Percentiles rank a stretch among this genome's conserved stretches.
Conservation (phyloP, 2,888 invertebrate species). For the Tiliacea citrago region DNA sequence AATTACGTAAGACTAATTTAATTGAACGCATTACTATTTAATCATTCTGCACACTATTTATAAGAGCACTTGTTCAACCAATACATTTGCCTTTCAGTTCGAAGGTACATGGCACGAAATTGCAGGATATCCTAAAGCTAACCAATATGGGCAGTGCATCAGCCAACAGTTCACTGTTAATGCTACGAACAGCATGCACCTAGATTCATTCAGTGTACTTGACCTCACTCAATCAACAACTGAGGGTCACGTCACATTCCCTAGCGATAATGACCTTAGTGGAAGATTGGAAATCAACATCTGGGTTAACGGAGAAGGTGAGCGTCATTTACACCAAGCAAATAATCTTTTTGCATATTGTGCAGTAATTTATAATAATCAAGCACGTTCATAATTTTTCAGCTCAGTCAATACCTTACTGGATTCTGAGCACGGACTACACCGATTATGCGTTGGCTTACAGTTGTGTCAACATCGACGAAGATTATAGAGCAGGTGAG, state of each 20-base stretch:
- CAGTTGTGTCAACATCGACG: constrained; percentile 87
- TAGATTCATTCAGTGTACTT: constrained; percentile 72
- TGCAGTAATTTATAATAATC: background rate
- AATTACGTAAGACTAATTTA: constrained; percentile 64
- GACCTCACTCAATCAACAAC: constrained; percentile 66
- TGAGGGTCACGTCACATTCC: constrained; percentile 66
- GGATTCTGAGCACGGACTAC: constrained; percentile 90
- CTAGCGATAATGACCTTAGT: constrained; percentile 67
- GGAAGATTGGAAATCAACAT: constrained; percentile 74
- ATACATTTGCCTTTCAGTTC: constrained; percentile 69
- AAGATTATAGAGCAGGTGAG: constrained; percentile 72
- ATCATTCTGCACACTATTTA: no score
- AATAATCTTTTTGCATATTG: constrained; percentile 1
- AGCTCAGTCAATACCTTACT: constrained; percentile 75
- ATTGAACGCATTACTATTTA: background rate
- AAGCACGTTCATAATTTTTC: constrained; percentile 44
- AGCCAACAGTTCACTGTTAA: constrained; percentile 71
- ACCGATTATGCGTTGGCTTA: constrained; percentile 91
- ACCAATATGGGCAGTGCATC: constrained; percentile 78
- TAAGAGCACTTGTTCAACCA: constrained; percentile 53
- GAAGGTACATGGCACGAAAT: constrained; percentile 77
- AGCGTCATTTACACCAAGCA: constrained; percentile 48
- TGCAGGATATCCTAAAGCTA: constrained; percentile 75
- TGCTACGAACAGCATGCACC: constrained; percentile 63
- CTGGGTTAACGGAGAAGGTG: constrained; percentile 39